These are phyloP conservation scores for Spea multiplicata DNA, from an alignment of 2,113 vertebrate species.

Conservation along the genomic window DNA sequence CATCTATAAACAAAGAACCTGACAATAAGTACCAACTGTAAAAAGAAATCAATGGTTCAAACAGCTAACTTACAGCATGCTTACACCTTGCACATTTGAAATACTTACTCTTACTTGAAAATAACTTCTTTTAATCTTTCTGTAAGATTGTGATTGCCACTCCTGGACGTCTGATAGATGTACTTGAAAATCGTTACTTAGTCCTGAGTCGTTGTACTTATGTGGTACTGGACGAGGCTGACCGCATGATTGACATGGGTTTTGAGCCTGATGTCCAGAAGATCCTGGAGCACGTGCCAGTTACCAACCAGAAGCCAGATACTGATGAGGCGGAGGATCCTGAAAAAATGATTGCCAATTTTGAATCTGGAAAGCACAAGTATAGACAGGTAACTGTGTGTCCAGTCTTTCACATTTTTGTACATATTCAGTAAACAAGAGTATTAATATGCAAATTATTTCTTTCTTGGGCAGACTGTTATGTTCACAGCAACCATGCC, in stretches of 20 bases:
- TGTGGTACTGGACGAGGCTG: constrained; percentile 93
- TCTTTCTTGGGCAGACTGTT: constrained; percentile 74
- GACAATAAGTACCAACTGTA: too few relatives aligned
- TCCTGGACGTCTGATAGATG: constrained; percentile 90
- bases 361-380: constrained; percentile 95
- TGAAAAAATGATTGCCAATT: constrained; percentile 94
- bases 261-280: constrained; percentile 97
- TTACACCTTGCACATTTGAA: too few relatives aligned
- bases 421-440: not conserved
- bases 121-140: not conserved
- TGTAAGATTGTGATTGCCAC: constrained; percentile 93
- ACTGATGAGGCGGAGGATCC: constrained; percentile 95
- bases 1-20: too few relatives aligned
- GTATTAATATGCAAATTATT: not conserved
- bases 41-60: too few relatives aligned
- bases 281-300: constrained; percentile 96
- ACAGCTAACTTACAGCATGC: too few relatives aligned
- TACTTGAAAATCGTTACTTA: constrained; percentile 94
- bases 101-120: too few relatives aligned
- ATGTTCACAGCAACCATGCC: constrained; percentile 99
- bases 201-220: constrained; percentile 96
- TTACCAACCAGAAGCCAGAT: constrained; percentile 96
- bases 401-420: not conserved
- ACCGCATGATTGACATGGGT: constrained; percentile 98
- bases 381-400: constrained; percentile 84